Conservation (phyloP, 2,888 invertebrate species). For the Charanyca ferruginea region DNA sequence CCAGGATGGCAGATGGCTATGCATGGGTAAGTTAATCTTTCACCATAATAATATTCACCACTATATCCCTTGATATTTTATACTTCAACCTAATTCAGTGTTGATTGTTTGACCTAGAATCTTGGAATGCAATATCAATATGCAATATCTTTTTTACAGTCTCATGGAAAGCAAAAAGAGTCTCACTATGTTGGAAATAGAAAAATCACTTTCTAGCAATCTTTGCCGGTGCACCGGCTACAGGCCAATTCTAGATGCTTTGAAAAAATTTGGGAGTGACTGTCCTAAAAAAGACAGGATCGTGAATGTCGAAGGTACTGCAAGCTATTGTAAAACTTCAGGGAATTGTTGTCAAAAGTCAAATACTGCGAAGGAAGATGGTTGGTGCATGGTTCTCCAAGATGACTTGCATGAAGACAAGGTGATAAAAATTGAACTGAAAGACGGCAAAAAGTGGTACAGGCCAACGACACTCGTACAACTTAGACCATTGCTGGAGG, state of each 20-base stretch:
- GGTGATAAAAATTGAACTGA: slow-evolving; percentile 65
- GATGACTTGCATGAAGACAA: slow-evolving; percentile 57
- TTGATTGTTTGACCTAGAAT: no score
- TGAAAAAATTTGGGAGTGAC: slow-evolving; percentile 91
- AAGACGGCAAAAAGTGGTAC: slow-evolving; percentile 85
- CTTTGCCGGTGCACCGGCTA: slow-evolving; percentile 94
- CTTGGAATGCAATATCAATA: no score
- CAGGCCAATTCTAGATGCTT: slow-evolving; percentile 91
- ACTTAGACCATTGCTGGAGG: slow-evolving; percentile 80
- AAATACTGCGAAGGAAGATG: slow-evolving; percentile 59
- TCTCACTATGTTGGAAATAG: slow-evolving; percentile 92
- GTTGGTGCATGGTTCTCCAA: slow-evolving; percentile 75
- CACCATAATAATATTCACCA: not conserved
- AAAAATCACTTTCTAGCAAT: slow-evolving; percentile 93
- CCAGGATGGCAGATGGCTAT: slow-evolving; percentile 80
- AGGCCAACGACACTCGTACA: slow-evolving; percentile 84
- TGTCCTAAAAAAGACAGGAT: slow-evolving; percentile 70
- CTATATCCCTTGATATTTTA: no score
- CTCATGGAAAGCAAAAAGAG: slow-evolving; percentile 75
- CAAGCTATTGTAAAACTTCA: slow-evolving; percentile 60
- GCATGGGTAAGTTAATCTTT: slow-evolving; percentile 71
- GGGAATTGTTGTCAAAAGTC: slow-evolving; percentile 55
- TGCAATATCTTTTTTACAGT: no score
- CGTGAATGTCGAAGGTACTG: slow-evolving; percentile 24
- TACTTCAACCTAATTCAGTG: no score